Evolutionary conservation across 2,888 invertebrate genomes (phyloP), one percentile per base, ranked within the genome.

Genomic region (Aleiodes leptofemur): DNA sequence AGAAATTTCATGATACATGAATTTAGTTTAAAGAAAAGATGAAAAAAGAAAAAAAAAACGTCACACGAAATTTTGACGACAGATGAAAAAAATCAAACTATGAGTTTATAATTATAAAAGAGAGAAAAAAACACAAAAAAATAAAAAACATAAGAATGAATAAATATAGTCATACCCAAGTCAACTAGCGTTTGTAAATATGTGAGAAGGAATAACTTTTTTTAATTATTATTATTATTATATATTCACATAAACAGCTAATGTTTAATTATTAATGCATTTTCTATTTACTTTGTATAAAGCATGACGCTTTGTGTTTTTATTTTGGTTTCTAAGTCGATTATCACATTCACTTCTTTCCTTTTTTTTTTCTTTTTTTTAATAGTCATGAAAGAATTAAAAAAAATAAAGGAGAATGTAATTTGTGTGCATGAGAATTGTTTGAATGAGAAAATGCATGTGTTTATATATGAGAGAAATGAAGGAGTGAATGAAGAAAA

Each of bases 121-220:
- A 29, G 69, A 77, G 69, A 69, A 72, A 57, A 14, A 53, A 38
- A 14, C 13, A 69, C 48, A 55, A 74, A 59, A 51, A 48, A 55
- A 74, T 51, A 51, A 48, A 29, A 56, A 48, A 51, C 31, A 70
- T 70, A 53, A 66, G 51, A 64, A 74, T 70, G 61, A 74, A 85
- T 86, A 82, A 82, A 86, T 83, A 86, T 90, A 90, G 90, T 90
- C 89, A 90, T 85, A 87, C 88, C 68, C 89, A 86, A 90, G 90
- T 90, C 90, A 90, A 85, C 84, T 86, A 86, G 82, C 84, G 83
- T 86, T 83, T 88, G 87, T 89, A 88, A 70, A 89, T 87, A 88
- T 48, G 31, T 73, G 48, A 55, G 13, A 72, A 34, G 29, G 57
- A 48, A 34, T 34, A 34, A 34, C 34, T 34, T 34, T 34, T 34